These are phyloP conservation scores for Psittacula cyanocephala DNA, from an alignment of 2,113 vertebrate genomes.

Conservation along the genomic window DNA sequence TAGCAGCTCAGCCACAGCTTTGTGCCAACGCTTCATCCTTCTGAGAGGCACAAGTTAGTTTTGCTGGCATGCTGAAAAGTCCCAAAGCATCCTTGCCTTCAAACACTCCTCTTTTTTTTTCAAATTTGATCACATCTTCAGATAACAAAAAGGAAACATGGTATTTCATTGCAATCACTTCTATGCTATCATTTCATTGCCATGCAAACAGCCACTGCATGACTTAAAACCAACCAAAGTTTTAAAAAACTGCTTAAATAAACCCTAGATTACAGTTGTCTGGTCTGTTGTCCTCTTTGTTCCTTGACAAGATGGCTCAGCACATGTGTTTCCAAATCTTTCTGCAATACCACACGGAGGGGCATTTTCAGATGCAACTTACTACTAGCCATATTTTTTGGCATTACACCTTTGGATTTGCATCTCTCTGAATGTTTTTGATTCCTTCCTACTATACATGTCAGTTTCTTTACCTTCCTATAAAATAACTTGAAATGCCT, in stretches of 20 bases:
- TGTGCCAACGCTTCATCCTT: background rate
- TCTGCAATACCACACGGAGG: background rate
- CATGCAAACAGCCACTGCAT: background rate
- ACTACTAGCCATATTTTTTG: background rate
- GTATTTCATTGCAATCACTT: background rate
- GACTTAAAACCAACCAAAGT: background rate
- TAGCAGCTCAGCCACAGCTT: background rate
- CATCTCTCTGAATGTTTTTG: background rate
- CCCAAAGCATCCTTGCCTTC: background rate
- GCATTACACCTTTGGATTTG: background rate
- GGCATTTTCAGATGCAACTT: background rate
- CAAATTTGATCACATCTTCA: background rate
- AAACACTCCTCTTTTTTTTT: background rate
- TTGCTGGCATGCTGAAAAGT: background rate
- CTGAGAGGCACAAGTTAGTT: background rate
- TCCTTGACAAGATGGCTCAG: background rate
- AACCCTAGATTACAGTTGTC: background rate
- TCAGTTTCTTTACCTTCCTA: background rate
- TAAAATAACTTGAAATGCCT: background rate
- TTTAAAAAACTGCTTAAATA: background rate
- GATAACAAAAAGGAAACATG: background rate
- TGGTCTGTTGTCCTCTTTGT: background rate
- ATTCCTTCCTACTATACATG: background rate
- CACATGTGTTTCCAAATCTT: background rate
- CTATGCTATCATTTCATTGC: background rate